Conservation (phyloP, 35 echinoderm and acorn worm species). For the Ophiothrix spiculata region DNA sequence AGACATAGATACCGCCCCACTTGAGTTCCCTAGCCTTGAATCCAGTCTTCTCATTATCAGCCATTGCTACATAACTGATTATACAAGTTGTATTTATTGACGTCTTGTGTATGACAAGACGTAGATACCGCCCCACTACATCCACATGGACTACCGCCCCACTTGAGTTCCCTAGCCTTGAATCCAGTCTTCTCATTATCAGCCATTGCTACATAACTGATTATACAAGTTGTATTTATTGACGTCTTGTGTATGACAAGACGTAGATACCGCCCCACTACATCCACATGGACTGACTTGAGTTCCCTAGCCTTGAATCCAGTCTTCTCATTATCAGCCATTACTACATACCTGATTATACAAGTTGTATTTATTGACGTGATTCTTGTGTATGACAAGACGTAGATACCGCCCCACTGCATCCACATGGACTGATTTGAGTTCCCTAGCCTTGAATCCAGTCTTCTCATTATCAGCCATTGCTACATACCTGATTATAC, state of each 20-base stretch:
- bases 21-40: no score
- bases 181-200: slow-evolving; percentile 96
- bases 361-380: slow-evolving; percentile 97
- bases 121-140: slow-evolving; percentile 76
- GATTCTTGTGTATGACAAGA: slow-evolving; percentile 92
- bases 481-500: slow-evolving; percentile 90
- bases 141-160: slow-evolving; percentile 93
- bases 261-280: slow-evolving; percentile 73
- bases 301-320: slow-evolving; percentile 89
- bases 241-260: slow-evolving; percentile 94
- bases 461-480: slow-evolving; percentile 96
- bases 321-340: slow-evolving; percentile 93
- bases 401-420: slow-evolving; percentile 78
- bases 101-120: slow-evolving; percentile 94
- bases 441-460: slow-evolving; percentile 88
- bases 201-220: slow-evolving; percentile 86
- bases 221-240: slow-evolving; percentile 96
- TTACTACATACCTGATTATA: slow-evolving; percentile 93
- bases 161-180: slow-evolving; percentile 94
- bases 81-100: slow-evolving; percentile 96
- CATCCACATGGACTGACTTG: slow-evolving; percentile 92
- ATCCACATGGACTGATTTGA: slow-evolving; percentile 96
- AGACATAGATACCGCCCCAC: no score
- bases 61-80: slow-evolving; percentile 96
- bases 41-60: not conserved